Conservation (phyloP, 30 jellyfish, hydroid and myxozoan genomes). For the Aurelia aurita region DNA sequence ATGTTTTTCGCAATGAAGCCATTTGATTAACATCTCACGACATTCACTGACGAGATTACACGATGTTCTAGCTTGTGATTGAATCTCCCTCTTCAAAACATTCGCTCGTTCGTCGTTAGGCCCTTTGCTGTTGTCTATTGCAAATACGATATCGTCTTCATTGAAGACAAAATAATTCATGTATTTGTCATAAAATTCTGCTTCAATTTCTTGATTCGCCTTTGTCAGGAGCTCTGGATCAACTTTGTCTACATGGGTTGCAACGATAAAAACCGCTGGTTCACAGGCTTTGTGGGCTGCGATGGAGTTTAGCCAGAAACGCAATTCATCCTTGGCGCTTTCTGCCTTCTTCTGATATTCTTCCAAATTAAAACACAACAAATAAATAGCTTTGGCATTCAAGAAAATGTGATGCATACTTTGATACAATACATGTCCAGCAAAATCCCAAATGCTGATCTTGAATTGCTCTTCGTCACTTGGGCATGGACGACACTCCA, state of each 20-base stretch:
- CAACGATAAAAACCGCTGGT: conserved; percentile 46
- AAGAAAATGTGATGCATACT: conserved; percentile 43
- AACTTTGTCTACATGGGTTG: conserved; percentile 38
- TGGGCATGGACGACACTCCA: not conserved
- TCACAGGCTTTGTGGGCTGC: conserved; percentile 39
- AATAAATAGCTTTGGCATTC: conserved; percentile 40
- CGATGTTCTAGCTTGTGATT: not conserved
- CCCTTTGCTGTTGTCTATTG: conserved; percentile 57
- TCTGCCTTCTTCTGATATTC: conserved; percentile 7
- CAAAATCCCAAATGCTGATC: conserved; percentile 51
- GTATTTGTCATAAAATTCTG: conserved; percentile 16
- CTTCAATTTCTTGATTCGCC: conserved; percentile 7
- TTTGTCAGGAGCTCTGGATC: not conserved
- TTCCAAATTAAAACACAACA: conserved; percentile 35
- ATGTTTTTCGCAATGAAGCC: conserved; percentile 37
- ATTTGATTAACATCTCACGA: not conserved
- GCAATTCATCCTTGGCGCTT: not conserved
- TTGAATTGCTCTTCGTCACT: conserved; percentile 22
- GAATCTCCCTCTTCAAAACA: not conserved
- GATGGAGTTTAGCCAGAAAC: conserved; percentile 48
- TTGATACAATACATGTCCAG: conserved; percentile 40
- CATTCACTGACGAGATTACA: not conserved
- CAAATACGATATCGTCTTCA: not conserved
- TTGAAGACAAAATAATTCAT: not conserved
- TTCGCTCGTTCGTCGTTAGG: conserved; percentile 10